A percentile compares a stretch with the other conserved stretches of the same genome.
phyloP scores from a whole-genome alignment of 2,888 invertebrate genomes.

The Lottia gigantea region DNA sequence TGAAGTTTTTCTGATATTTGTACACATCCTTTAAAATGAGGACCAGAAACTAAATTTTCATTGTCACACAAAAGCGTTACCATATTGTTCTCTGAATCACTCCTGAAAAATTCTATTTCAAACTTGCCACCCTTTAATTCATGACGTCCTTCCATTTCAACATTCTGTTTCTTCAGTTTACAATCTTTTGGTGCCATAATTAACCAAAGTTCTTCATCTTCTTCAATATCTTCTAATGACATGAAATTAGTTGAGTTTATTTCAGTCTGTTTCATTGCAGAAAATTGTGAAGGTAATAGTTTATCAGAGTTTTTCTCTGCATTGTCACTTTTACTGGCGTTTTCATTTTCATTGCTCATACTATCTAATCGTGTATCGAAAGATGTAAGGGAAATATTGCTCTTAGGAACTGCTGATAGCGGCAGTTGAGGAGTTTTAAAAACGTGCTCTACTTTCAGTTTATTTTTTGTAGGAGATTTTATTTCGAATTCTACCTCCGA shows the following conservation, averaged over 20 bases:
- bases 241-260: not conserved
- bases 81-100: not conserved
- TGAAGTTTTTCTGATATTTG: constrained; percentile 3
- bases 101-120: not conserved
- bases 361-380: not conserved
- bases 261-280: not conserved
- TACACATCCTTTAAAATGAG: not conserved
- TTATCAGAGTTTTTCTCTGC: not conserved
- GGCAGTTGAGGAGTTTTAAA: not conserved
- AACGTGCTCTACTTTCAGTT: not conserved
- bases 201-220: not conserved
- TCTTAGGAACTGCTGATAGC: not conserved
- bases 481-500: not conserved
- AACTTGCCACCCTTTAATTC: not conserved
- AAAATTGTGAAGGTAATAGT: not conserved
- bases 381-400: not conserved
- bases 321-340: not conserved
- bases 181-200: not conserved
- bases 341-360: not conserved
- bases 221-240: not conserved
- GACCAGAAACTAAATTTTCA: not conserved
- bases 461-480: not conserved
- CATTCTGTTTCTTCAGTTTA: constrained; percentile 2
- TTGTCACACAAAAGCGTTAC: not conserved
- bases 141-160: not conserved